Evolutionary conservation across 1,140 invertebrate genomes (phyloP), one percentile per base, ranked within the genome.

Genomic region (Aphelinus certus): DNA sequence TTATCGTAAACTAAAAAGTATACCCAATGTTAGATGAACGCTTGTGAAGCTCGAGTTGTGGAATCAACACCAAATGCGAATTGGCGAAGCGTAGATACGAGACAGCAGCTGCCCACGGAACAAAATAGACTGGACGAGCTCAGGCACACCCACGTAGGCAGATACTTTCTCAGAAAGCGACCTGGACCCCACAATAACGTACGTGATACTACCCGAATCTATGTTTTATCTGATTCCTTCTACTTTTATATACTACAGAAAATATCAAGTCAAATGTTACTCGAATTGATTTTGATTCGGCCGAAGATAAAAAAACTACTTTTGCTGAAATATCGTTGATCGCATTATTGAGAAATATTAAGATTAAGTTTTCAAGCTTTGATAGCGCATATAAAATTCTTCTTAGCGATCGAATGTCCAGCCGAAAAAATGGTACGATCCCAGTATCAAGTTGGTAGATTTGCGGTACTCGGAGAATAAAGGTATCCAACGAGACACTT

Each of bases 151-250:
- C 65, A 68, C 2, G 43, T 74, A 3, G 58, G 72, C 3, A 53
- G 53, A n/a, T 74, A 74, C n/a, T 68, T 74, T 3, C 51, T 74
- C 6, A 67, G 51, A n/a, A 74, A 74, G 6, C 72, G 72, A 2
- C 56, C 7, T 43, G 62, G 2, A 26, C 5, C 3, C 60, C 49
- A 63, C 1, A 42, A 58, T 43, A 53, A 57, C 3, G 58, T 70
- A 70, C 45, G 68, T 26, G 26, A 26, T 26, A 26, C 26, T 26
- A 26, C 26, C 26, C 26, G 26, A 26, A 26, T 26, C 26, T 26
- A 26, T 26, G 26, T 26, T 26, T 26, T 26, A 26, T 26, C 26
- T 26, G 26, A 26, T 26, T 26, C 26, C 26, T 26, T 26, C 26
- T 26, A 26, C 26, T 26, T 26, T 26, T 26, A 26, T 26, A 26